phyloP scores from a whole-genome alignment of 1,140 invertebrate species.

The Antheraea mylitta region DNA sequence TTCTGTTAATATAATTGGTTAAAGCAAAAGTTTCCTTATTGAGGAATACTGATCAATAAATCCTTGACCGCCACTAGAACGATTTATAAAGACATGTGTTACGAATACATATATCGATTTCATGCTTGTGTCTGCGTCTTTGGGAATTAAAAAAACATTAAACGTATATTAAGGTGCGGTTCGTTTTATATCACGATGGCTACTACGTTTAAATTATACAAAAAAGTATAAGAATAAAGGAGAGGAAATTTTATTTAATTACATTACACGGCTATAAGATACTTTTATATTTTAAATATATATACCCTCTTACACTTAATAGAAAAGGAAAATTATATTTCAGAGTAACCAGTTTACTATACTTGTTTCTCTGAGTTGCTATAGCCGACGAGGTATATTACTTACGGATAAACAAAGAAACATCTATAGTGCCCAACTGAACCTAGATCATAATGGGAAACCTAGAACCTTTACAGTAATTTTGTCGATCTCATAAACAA shows the following conservation, averaged over 20 bases:
- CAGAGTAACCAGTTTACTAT: too few species aligned
- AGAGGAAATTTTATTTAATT: background rate
- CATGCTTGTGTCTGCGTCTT: background rate
- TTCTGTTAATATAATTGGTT: too few species aligned
- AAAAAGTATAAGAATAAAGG: background rate
- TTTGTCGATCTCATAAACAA: too few species aligned
- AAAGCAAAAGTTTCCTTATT: conserved; percentile 1
- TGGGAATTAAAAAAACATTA: background rate
- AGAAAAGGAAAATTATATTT: too few species aligned
- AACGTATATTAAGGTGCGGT: background rate
- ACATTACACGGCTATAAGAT: background rate
- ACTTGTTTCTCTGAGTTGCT: too few species aligned
- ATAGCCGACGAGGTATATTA: too few species aligned
- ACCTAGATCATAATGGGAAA: too few species aligned
- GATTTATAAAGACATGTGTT: background rate
- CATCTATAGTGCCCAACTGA: too few species aligned
- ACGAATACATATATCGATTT: conserved; percentile 1
- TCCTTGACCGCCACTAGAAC: background rate
- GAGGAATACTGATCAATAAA: background rate
- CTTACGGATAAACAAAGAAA: too few species aligned
- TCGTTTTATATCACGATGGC: background rate
- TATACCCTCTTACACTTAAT: too few species aligned
- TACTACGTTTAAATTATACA: background rate
- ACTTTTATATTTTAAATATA: too few species aligned
- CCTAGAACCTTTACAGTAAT: too few species aligned